These are phyloP conservation scores for Drosophila prosaltans DNA, from an alignment of 1,140 invertebrate genomes.

Conservation along the genomic window DNA sequence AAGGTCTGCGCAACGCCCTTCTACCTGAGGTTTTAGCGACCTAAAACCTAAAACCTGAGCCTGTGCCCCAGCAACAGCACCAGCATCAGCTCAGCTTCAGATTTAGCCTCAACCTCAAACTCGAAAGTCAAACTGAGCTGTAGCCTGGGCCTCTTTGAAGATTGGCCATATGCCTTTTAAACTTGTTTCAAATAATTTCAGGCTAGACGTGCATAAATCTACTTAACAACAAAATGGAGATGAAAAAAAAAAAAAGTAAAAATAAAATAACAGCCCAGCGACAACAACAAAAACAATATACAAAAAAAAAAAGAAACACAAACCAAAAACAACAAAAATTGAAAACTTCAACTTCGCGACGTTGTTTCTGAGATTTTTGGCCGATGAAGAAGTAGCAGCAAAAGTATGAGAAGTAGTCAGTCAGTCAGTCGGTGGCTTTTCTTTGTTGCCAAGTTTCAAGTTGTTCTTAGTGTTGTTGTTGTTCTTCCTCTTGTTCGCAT, in stretches of 20 bases:
- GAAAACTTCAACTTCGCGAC: slow-evolving; percentile 58
- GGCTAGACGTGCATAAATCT: slow-evolving; percentile 81
- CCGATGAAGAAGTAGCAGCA: neutral
- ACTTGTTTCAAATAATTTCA: slow-evolving; percentile 80
- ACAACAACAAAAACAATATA: slow-evolving; percentile 24
- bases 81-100: slow-evolving; percentile 3
- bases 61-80: slow-evolving; percentile 22
- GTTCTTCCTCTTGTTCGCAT: slow-evolving; percentile 54
- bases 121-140: neutral
- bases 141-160: slow-evolving; percentile 27
- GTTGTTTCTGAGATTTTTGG: slow-evolving; percentile 57
- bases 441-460: slow-evolving; percentile 70
- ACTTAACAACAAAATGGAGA: slow-evolving; percentile 70
- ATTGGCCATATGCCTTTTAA: slow-evolving; percentile 74
- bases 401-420: neutral
- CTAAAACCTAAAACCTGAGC: slow-evolving; percentile 14
- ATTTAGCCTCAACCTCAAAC: neutral
- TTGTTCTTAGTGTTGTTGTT: slow-evolving; percentile 59
- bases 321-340: slow-evolving; percentile 32
- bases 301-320: slow-evolving; percentile 20
- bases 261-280: slow-evolving; percentile 39
- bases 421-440: slow-evolving; percentile 49
- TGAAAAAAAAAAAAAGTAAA: slow-evolving; percentile 18
- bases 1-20: slow-evolving; percentile 71
- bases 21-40: slow-evolving; percentile 45